These are phyloP conservation scores for Scaptomyza cyrtandrae DNA, from an alignment of 2,888 invertebrate genomes.

Conservation along the genomic window DNA sequence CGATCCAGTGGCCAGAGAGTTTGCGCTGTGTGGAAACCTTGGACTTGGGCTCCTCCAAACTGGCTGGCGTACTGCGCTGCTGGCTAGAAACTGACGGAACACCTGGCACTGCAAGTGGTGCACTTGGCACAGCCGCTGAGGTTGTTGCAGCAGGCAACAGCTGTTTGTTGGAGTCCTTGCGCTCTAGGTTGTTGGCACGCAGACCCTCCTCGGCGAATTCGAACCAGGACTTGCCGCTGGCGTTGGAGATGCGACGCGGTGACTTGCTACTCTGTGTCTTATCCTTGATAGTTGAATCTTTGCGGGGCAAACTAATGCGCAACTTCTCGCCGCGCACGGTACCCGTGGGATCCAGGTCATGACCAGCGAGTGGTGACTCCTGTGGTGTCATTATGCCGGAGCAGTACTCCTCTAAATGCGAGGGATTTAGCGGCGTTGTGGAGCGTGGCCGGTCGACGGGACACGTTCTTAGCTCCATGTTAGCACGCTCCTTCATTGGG, in stretches of 20 bases:
- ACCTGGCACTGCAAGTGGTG: background rate
- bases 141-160: constrained; percentile 52
- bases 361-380: constrained; percentile 39
- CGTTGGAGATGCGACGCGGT: constrained; percentile 85
- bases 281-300: constrained; percentile 84
- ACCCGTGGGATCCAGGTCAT: constrained; percentile 42
- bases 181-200: constrained; percentile 82
- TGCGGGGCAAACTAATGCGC: constrained; percentile 89
- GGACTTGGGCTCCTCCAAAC: constrained; percentile 56
- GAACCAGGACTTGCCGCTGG: constrained; percentile 86
- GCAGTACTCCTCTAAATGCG: constrained; percentile 90
- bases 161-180: constrained; percentile 81
- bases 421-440: constrained; percentile 90
- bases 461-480: constrained; percentile 88
- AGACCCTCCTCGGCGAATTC: constrained; percentile 88
- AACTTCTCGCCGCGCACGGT: constrained; percentile 87
- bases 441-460: constrained; percentile 91
- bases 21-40: constrained; percentile 79
- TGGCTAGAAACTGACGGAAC: background rate
- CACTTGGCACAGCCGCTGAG: background rate
- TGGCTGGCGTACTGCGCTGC: constrained; percentile 2
- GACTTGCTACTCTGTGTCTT: constrained; percentile 85
- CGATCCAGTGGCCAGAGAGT: constrained; percentile 89
- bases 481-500: constrained; percentile 90
- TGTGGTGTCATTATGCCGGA: constrained; percentile 81